phyloP scores from a whole-genome alignment of 2,113 vertebrate species.

The Leucosticte australis region DNA sequence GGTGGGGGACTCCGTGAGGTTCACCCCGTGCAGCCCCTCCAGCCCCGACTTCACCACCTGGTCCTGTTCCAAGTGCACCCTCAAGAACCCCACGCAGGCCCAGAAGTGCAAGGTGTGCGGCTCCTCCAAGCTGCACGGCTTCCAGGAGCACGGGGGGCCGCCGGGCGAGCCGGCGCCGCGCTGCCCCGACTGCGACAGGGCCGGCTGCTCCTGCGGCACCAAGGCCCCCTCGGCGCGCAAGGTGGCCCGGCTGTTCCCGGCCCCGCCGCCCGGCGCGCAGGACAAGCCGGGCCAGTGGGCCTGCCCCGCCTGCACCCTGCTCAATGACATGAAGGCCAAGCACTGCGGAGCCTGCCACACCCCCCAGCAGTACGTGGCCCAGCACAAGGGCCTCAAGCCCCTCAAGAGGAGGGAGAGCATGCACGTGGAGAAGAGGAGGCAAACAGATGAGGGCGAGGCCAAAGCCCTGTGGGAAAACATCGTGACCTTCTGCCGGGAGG shows the following conservation, averaged over 20 bases:
- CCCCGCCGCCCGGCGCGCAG: not conserved
- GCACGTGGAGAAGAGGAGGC: constrained; percentile 90
- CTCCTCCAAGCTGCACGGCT: constrained; percentile 94
- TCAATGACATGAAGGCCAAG: constrained; percentile 86
- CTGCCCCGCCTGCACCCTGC: constrained; percentile 92
- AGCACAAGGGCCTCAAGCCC: constrained; percentile 80
- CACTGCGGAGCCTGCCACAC: constrained; percentile 94
- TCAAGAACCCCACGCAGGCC: constrained; percentile 85
- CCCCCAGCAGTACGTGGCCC: constrained; percentile 85
- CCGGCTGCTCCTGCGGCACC: constrained; percentile 59
- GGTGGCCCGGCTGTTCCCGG: constrained; percentile 69
- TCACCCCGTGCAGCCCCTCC: constrained; percentile 90
- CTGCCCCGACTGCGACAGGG: constrained; percentile 76
- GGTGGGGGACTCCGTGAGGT: constrained; percentile 87
- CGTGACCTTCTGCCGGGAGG: constrained; percentile 94
- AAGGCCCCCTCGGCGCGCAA: constrained; percentile 70
- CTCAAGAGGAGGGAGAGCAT: constrained; percentile 92
- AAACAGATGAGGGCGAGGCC: constrained; percentile 94
- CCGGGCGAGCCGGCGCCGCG: constrained; percentile 19
- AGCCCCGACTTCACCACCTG: constrained; percentile 95
- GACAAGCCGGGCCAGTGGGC: constrained; percentile 83
- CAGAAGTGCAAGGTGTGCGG: constrained; percentile 88
- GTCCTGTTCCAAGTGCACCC: constrained; percentile 93
- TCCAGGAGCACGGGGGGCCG: constrained; percentile 79
- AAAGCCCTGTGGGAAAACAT: constrained; percentile 98